Percentiles rank a stretch among this genome's conserved stretches.
Conservation (phyloP, 2,888 invertebrate genomes). For the Amiota communis region DNA sequence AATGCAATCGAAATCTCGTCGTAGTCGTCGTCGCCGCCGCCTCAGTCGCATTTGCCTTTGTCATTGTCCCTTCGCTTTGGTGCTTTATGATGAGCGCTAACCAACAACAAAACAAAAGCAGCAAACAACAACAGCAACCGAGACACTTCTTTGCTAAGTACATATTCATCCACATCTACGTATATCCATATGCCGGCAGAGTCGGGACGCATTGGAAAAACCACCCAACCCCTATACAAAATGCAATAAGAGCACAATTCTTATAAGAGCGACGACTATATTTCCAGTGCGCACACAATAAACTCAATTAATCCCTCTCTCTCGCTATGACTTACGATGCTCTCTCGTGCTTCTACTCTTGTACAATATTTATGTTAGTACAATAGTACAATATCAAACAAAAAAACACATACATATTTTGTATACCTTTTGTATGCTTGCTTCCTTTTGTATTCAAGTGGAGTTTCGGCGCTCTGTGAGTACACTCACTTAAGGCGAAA, state of each 20-base stretch:
- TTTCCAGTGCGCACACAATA: slow-evolving; percentile 2
- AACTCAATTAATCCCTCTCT: no score
- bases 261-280: neutral
- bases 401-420: no score
- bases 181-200: neutral
- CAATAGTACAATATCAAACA: no score
- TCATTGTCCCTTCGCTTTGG: neutral
- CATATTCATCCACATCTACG: neutral
- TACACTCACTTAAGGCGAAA: neutral
- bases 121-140: neutral
- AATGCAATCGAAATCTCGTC: neutral
- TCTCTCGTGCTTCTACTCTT: no score
- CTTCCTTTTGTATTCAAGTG: neutral
- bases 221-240: slow-evolving; percentile 13
- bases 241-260: slow-evolving; percentile 11
- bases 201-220: slow-evolving; percentile 9
- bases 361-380: no score
- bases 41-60: no score
- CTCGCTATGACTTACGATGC: no score
- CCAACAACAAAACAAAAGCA: slow-evolving; percentile 30
- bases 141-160: neutral
- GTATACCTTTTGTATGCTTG: neutral
- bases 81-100: slow-evolving; percentile 3
- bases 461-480: neutral
- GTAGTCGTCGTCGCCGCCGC: no score